These are phyloP conservation scores for Melanerpes formicivorus DNA, from an alignment of 2,113 vertebrate genomes.

Conservation along the genomic window DNA sequence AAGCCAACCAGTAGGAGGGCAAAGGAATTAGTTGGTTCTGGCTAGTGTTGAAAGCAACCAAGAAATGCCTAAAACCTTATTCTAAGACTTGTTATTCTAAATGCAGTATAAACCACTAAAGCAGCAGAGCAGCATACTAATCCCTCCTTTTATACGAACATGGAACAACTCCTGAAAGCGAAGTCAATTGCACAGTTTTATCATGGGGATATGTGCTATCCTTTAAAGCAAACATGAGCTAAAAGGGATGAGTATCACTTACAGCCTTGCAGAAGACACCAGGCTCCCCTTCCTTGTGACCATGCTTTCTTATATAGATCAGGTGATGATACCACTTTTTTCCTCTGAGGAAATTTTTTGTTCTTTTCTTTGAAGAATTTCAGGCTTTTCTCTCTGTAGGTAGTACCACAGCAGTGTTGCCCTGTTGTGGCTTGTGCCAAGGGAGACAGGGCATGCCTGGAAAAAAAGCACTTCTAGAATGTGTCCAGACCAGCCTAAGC, in stretches of 20 bases:
- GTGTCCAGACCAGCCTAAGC: not conserved
- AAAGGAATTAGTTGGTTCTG: constrained; percentile 11
- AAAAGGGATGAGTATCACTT: not conserved
- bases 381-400: not conserved
- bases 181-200: constrained; percentile 67
- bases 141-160: constrained; percentile 50
- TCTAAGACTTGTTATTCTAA: constrained; percentile 53
- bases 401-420: not conserved
- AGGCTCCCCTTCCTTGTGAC: not conserved
- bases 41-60: constrained; percentile 43
- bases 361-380: not conserved
- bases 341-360: not conserved
- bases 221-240: constrained; percentile 27
- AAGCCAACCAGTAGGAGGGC: not conserved
- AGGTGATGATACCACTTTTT: not conserved
- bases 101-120: constrained; percentile 61
- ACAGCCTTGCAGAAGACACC: not conserved
- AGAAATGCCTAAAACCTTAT: constrained; percentile 36
- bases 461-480: not conserved
- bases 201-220: not conserved
- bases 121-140: constrained; percentile 60
- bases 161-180: constrained; percentile 55
- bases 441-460: not conserved
- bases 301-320: not conserved
- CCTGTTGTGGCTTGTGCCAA: not conserved